A percentile compares a stretch with the other conserved stretches of the same genome.
Conservation (phyloP, 2,888 invertebrate species). For the Sarcophaga subvicina region DNA sequence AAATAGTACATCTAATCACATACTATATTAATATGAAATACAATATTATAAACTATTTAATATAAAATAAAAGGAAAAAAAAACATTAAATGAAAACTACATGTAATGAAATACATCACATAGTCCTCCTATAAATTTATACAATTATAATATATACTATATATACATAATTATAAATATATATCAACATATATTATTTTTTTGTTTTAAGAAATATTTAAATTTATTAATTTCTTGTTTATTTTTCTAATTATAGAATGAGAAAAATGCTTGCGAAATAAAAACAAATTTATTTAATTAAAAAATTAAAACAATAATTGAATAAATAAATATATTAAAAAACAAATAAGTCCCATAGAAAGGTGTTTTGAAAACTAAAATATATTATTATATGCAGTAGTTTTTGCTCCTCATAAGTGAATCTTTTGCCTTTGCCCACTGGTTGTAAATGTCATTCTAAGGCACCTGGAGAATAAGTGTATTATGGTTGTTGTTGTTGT, state of each 20-base stretch:
- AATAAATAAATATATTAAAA: not conserved
- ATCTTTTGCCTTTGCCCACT: too few species aligned
- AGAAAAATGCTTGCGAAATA: conserved; percentile 2
- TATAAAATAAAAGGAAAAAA: too few species aligned
- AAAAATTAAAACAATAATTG: not conserved
- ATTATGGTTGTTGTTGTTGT: too few species aligned
- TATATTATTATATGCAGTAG: too few species aligned
- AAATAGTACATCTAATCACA: not conserved
- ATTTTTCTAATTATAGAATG: not conserved
- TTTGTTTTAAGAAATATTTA: too few species aligned
- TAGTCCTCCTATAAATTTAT: conserved; percentile 47
- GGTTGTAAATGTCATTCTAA: too few species aligned
- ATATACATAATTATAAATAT: not conserved
- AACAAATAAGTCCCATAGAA: not conserved
- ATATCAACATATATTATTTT: not conserved
- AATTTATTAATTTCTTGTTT: not conserved
- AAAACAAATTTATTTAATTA: not conserved
- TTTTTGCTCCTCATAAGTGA: too few species aligned
- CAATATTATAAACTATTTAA: conserved; percentile 7
- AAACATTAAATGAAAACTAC: too few species aligned
- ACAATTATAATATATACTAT: conserved; percentile 17
- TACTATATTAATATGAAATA: not conserved
- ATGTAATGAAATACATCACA: conserved; percentile 18
- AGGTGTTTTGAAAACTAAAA: too few species aligned
- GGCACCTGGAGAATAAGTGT: too few species aligned